Conservation (phyloP, 1,140 invertebrate species). For the Diabrotica virgifera region DNA sequence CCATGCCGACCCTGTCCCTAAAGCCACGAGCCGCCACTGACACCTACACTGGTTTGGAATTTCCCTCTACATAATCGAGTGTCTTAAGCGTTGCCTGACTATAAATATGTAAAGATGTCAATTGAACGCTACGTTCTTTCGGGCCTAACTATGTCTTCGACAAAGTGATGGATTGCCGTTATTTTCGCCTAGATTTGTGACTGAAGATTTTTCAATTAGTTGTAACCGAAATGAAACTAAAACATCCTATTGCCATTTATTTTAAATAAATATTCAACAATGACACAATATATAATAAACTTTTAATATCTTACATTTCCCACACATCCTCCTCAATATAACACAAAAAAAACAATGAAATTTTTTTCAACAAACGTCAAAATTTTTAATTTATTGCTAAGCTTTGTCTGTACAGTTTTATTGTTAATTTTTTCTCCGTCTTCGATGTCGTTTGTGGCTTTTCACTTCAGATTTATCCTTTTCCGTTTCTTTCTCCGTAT, state of each 20-base stretch:
- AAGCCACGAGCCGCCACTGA: no score
- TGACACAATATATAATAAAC: not conserved
- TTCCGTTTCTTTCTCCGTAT: not conserved
- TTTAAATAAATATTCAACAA: constrained; percentile 1
- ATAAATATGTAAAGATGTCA: no score
- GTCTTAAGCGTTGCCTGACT: no score
- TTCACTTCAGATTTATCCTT: not conserved
- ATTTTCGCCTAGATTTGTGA: no score
- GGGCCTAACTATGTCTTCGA: no score
- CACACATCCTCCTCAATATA: not conserved
- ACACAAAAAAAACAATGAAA: not conserved
- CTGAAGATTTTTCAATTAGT: no score
- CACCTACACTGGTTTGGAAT: no score
- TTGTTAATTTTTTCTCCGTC: constrained; percentile 1
- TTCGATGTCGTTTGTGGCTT: not conserved
- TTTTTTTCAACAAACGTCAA: not conserved
- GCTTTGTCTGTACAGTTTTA: not conserved
- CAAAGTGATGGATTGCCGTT: no score
- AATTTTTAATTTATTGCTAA: not conserved
- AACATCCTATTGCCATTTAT: not conserved
- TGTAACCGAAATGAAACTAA: no score
- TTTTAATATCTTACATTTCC: constrained; percentile 1
- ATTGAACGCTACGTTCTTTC: no score
- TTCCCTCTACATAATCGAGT: no score
- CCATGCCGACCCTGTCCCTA: no score